Evolutionary conservation across 2,113 vertebrate species (phyloP).

Genomic region (Phyllopteryx taeniolatus): DNA sequence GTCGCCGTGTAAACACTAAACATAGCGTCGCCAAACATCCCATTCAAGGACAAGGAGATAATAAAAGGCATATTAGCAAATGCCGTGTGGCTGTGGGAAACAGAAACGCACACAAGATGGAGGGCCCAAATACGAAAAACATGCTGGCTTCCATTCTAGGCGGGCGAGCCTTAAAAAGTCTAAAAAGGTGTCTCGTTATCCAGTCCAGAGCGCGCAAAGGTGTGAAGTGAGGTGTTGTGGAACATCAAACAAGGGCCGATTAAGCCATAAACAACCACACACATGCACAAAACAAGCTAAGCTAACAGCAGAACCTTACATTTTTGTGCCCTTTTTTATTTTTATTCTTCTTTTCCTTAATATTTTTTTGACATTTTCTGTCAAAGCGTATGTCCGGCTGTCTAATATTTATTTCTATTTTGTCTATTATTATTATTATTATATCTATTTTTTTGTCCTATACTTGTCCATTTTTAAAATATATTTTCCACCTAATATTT

Average conservation of each 20-base stretch:
- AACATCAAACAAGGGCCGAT: constrained; percentile 53
- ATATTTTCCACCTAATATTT: too few relatives aligned
- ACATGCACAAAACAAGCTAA: constrained; percentile 12
- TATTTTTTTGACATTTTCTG: too few relatives aligned
- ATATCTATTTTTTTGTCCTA: too few relatives aligned
- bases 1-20: constrained; percentile 52
- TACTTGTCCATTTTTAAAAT: too few relatives aligned
- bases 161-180: background rate
- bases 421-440: too few relatives aligned
- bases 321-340: too few relatives aligned
- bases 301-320: background rate
- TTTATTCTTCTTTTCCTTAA: too few relatives aligned
- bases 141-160: constrained; percentile 34
- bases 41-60: background rate
- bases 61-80: constrained; percentile 14
- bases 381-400: too few relatives aligned
- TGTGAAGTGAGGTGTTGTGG: constrained; percentile 50
- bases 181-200: constrained; percentile 60
- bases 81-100: constrained; percentile 21
- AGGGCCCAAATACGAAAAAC: constrained; percentile 18
- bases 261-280: constrained; percentile 39
- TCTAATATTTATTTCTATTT: too few relatives aligned
- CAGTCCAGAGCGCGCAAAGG: constrained; percentile 52
- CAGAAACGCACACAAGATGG: constrained; percentile 17
- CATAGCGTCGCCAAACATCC: constrained; percentile 28